A percentile compares a stretch with the other conserved stretches of the same genome.
Conservation (phyloP, 2,113 vertebrate genomes). For the Parus major region DNA sequence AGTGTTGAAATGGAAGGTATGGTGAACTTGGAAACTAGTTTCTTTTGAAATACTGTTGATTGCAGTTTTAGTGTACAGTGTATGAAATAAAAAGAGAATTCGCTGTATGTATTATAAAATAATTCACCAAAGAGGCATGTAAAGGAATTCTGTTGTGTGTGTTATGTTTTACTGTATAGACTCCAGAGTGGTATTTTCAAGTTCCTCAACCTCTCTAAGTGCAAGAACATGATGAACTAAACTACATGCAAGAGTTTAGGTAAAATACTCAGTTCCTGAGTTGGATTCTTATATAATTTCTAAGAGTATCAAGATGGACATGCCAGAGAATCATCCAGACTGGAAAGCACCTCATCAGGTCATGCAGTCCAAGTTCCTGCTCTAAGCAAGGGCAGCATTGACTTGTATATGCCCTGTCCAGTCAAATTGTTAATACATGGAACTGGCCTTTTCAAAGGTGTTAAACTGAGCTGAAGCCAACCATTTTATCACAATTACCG, state of each 20-base stretch:
- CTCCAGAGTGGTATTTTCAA: background rate
- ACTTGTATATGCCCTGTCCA: background rate
- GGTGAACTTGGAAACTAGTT: background rate
- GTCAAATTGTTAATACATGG: background rate
- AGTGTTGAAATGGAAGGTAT: background rate
- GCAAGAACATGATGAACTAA: background rate
- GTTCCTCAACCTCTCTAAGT: background rate
- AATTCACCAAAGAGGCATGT: conserved; percentile 12
- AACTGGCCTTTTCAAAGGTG: background rate
- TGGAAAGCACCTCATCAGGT: background rate
- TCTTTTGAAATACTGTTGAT: background rate
- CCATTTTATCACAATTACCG: background rate
- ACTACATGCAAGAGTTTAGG: background rate
- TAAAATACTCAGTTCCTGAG: background rate
- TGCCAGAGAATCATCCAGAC: background rate
- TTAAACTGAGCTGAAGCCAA: background rate
- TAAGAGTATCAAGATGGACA: background rate
- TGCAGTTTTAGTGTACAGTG: background rate
- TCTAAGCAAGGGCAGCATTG: background rate
- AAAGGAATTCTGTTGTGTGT: background rate
- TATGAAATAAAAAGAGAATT: conserved; percentile 44
- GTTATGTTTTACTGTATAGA: background rate
- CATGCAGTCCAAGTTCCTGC: background rate
- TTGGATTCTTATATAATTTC: background rate
- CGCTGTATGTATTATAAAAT: background rate